phyloP scores from a whole-genome alignment of 37 sponge, comb jelly and placozoan genomes.

The Spongilla lacustris region DNA sequence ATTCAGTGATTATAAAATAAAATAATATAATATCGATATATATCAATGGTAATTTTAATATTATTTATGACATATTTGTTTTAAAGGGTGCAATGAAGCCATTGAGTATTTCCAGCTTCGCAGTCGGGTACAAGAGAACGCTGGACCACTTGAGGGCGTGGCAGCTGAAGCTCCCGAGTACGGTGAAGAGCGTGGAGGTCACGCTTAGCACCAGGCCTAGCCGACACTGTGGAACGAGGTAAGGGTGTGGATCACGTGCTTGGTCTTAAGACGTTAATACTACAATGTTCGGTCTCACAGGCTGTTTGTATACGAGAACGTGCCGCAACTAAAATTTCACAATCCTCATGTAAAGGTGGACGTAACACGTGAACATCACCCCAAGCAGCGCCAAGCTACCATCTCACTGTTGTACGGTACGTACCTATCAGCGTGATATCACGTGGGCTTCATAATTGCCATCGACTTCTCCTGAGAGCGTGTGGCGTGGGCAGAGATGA shows the following conservation, averaged over 20 bases:
- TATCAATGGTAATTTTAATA: no score
- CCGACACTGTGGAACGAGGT: slow-evolving; percentile 36
- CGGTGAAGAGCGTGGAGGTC: slow-evolving; percentile 35
- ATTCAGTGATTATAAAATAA: no score
- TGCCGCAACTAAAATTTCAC: slow-evolving; percentile 79
- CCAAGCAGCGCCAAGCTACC: no score
- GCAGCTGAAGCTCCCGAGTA: slow-evolving; percentile 28
- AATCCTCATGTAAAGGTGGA: slow-evolving; percentile 65
- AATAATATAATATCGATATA: no score
- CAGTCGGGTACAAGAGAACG: slow-evolving; percentile 42
- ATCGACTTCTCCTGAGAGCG: no score
- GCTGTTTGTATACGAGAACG: slow-evolving; percentile 72
- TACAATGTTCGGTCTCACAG: no score
- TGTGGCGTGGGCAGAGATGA: no score
- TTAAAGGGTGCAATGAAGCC: neutral
- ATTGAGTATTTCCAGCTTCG: slow-evolving; percentile 3
- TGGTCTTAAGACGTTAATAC: no score
- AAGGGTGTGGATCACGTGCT: no score
- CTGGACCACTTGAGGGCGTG: slow-evolving; percentile 60
- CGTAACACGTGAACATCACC: neutral
- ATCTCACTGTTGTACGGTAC: no score
- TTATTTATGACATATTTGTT: no score
- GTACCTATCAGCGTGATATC: neutral
- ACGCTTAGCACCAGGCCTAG: neutral
- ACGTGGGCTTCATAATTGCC: no score